Evolutionary conservation across 1,140 invertebrate species (phyloP).

Genomic region (Drosophila prosaltans): DNA sequence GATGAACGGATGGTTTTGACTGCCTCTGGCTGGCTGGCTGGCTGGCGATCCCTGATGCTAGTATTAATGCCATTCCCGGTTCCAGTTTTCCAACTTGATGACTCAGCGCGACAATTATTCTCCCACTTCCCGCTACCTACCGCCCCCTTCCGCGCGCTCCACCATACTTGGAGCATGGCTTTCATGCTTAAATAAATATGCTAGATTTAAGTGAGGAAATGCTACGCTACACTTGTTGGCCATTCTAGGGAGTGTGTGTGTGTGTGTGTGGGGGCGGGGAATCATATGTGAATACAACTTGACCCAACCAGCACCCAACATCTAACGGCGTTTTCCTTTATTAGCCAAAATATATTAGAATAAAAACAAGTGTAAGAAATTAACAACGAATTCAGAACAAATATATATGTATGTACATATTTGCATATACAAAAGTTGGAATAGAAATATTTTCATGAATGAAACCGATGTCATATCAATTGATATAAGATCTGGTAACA

Average conservation of each 20-base stretch:
- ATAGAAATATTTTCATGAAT: too few species aligned
- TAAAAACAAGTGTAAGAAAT: too few species aligned
- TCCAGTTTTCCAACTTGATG: slow-evolving; percentile 26
- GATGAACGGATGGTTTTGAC: slow-evolving; percentile 23
- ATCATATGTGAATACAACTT: too few species aligned
- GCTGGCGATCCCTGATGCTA: neutral
- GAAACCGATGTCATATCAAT: too few species aligned
- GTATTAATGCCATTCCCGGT: slow-evolving; percentile 34
- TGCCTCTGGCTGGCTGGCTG: neutral
- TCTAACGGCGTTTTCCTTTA: slow-evolving; percentile 40
- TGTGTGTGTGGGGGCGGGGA: neutral
- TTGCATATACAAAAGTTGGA: too few species aligned
- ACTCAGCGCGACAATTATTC: slow-evolving; percentile 18
- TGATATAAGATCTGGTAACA: too few species aligned
- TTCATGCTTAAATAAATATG: slow-evolving; percentile 69
- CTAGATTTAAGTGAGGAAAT: slow-evolving; percentile 26
- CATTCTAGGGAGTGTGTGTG: neutral
- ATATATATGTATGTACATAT: too few species aligned
- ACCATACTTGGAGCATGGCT: slow-evolving; percentile 12
- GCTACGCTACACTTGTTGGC: slow-evolving; percentile 54
- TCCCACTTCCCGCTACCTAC: neutral
- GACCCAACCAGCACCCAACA: too few species aligned
- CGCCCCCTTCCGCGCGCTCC: slow-evolving; percentile 15
- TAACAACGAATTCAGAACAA: too few species aligned
- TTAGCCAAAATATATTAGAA: slow-evolving; percentile 25